These are phyloP conservation scores for Rugalucina vietnamica DNA, from an alignment of 2,888 invertebrate genomes.

Conservation along the genomic window DNA sequence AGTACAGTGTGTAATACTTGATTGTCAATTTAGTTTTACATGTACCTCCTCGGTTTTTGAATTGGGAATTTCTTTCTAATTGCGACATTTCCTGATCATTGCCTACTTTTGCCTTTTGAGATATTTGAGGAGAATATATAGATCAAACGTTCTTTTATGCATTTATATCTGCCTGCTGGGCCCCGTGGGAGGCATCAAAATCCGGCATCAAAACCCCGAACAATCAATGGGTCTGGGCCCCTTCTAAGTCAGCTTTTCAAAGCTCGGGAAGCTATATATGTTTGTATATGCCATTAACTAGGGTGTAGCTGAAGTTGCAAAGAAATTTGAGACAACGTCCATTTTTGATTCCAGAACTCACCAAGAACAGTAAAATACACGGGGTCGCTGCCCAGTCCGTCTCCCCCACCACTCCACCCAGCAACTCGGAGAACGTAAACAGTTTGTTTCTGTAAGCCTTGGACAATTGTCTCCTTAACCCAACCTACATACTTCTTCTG, in stretches of 20 bases:
- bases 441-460: slow-evolving; percentile 46
- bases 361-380: slow-evolving; percentile 51
- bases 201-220: too few species aligned
- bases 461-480: slow-evolving; percentile 35
- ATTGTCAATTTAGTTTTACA: too few species aligned
- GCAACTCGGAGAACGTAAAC: slow-evolving; percentile 57
- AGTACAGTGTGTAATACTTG: not conserved
- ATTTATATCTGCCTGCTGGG: too few species aligned
- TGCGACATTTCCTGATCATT: too few species aligned
- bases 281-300: not conserved
- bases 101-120: too few species aligned
- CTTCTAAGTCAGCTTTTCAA: too few species aligned
- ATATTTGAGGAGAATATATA: too few species aligned
- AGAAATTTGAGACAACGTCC: not conserved
- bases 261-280: not conserved
- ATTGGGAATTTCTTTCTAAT: too few species aligned
- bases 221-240: too few species aligned
- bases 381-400: slow-evolving; percentile 54
- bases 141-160: too few species aligned
- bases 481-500: not conserved
- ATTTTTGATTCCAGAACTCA: not conserved
- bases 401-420: slow-evolving; percentile 54
- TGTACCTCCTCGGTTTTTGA: too few species aligned
- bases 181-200: too few species aligned
- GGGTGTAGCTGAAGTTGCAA: not conserved